These are phyloP conservation scores for Rhabditoides inermis DNA, from an alignment of 2,888 invertebrate species.

Conservation along the genomic window DNA sequence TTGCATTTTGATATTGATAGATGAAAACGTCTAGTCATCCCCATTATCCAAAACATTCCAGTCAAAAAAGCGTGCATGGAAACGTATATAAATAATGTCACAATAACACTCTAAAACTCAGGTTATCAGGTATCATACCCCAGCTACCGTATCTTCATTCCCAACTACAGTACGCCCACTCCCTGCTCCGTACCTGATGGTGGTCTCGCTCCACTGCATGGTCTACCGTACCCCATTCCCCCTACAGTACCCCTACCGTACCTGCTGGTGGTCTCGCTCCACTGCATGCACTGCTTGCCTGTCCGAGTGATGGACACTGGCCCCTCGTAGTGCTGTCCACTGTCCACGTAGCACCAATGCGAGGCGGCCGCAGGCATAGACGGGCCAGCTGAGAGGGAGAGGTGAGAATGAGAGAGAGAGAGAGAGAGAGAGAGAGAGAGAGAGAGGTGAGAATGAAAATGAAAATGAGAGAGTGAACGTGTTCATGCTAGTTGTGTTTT, in stretches of 20 bases:
- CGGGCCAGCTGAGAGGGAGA: constrained; percentile 67
- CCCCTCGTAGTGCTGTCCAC: constrained; percentile 68
- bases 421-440: background rate
- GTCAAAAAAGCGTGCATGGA: too few relatives aligned
- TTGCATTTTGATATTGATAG: too few relatives aligned
- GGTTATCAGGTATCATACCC: too few relatives aligned
- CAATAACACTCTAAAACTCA: too few relatives aligned
- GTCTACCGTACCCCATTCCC: too few relatives aligned
- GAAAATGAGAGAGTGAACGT: background rate
- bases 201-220: constrained; percentile 30
- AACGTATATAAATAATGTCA: too few relatives aligned
- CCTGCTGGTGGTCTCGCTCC: constrained; percentile 28
- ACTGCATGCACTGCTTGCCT: constrained; percentile 32
- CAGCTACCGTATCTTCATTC: too few relatives aligned
- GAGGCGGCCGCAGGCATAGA: constrained; percentile 46
- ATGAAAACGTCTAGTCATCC: too few relatives aligned
- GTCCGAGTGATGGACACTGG: constrained; percentile 56
- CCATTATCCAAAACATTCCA: too few relatives aligned
- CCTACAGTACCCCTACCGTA: too few relatives aligned
- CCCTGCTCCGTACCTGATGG: constrained; percentile 19
- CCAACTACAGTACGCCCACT: too few relatives aligned
- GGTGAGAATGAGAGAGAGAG: constrained; percentile 34
- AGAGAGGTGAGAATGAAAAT: background rate
- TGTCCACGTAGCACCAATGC: constrained; percentile 72
- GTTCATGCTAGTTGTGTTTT: too few relatives aligned